A percentile compares a stretch with the other conserved stretches of the same genome.
Conservation (phyloP, 2,888 invertebrate species). For the Xestobium rufovillosum region DNA sequence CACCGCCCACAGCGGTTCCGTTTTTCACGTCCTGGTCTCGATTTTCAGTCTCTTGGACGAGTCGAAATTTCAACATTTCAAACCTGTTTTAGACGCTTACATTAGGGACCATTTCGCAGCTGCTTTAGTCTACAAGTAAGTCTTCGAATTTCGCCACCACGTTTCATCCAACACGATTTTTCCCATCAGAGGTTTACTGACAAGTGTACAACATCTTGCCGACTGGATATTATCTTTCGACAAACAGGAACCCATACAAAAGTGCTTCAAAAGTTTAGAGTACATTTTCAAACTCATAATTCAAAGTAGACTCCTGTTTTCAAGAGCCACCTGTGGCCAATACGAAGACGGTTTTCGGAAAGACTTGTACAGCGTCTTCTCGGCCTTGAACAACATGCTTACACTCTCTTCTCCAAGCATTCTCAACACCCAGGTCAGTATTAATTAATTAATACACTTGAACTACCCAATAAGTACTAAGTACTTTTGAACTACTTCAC, state of each 20-base stretch:
- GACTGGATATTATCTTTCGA: conserved; percentile 80
- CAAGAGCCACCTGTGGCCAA: conserved; percentile 79
- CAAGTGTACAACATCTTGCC: conserved; percentile 84
- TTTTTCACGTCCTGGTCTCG: conserved; percentile 86
- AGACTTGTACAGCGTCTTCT: conserved; percentile 74
- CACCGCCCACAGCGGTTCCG: conserved; percentile 81
- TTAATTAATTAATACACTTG: conserved; percentile 4
- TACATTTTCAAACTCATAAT: conserved; percentile 91
- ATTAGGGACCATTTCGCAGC: conserved; percentile 92
- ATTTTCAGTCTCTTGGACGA: conserved; percentile 87
- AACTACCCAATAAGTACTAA: conserved; percentile 4
- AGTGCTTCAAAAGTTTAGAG: conserved; percentile 83
- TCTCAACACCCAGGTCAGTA: conserved; percentile 62
- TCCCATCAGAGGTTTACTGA: conserved; percentile 64
- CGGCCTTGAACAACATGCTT: conserved; percentile 71
- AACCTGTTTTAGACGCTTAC: conserved; percentile 89
- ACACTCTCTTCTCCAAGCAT: conserved; percentile 65
- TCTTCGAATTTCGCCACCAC: conserved; percentile 19
- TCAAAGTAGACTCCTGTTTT: conserved; percentile 76
- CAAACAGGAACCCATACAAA: conserved; percentile 82
- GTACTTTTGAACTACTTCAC: conserved; percentile 6
- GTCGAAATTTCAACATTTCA: conserved; percentile 88
- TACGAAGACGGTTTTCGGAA: conserved; percentile 80
- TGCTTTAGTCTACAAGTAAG: conserved; percentile 86
- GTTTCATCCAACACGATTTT: conserved; percentile 1